A percentile compares a stretch with the other conserved stretches of the same genome.
Conservation (phyloP, 2,113 vertebrate species). For the Pelvicachromis taeniatus region DNA sequence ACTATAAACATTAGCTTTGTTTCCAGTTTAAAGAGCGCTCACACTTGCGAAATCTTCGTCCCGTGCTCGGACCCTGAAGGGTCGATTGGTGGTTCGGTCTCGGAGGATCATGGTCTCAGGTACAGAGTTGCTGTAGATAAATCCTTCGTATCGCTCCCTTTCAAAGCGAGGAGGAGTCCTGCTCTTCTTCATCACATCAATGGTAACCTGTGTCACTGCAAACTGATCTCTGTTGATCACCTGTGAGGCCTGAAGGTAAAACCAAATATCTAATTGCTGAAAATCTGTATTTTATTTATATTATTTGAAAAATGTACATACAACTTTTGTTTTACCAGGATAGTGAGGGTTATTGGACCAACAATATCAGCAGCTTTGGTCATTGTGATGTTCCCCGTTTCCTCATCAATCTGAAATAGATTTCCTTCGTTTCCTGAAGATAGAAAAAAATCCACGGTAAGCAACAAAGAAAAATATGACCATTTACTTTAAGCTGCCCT, state of each 20-base stretch:
- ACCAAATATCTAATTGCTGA: background rate
- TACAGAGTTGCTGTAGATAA: slow-evolving; percentile 60
- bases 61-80: slow-evolving; percentile 70
- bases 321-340: slow-evolving; percentile 73
- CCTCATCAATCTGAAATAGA: slow-evolving; percentile 74
- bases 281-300: background rate
- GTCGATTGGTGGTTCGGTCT: slow-evolving; percentile 64
- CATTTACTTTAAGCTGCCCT: background rate
- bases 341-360: slow-evolving; percentile 68
- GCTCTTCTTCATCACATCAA: slow-evolving; percentile 80
- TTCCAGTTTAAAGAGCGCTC: background rate
- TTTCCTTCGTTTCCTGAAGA: slow-evolving; percentile 73
- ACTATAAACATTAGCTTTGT: background rate
- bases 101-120: slow-evolving; percentile 77
- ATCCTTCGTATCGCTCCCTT: slow-evolving; percentile 66
- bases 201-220: slow-evolving; percentile 69
- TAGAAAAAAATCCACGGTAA: background rate
- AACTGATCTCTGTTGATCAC: slow-evolving; percentile 78
- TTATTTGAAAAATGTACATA: background rate
- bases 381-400: slow-evolving; percentile 83
- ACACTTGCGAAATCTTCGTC: slow-evolving; percentile 72
- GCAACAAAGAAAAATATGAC: background rate
- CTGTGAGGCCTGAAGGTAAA: slow-evolving; percentile 74
- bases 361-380: slow-evolving; percentile 69
- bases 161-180: slow-evolving; percentile 74